A percentile compares a stretch with the other conserved stretches of the same genome.
phyloP scores from a whole-genome alignment of 2,888 invertebrate genomes.

The Eutolmus rufibarbis region DNA sequence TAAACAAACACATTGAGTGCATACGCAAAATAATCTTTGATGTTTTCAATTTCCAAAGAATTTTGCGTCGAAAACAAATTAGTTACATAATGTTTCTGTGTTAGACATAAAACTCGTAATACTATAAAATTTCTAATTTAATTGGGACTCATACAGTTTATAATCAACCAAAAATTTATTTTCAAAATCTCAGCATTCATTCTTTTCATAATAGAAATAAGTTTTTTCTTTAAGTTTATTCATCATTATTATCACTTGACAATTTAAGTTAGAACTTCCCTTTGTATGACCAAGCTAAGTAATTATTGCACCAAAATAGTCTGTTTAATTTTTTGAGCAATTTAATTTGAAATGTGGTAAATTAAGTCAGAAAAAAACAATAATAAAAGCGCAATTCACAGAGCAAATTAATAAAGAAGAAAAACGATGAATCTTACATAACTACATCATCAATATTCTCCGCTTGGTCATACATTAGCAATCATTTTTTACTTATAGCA shows the following conservation, averaged over 20 bases:
- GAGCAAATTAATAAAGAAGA: background rate
- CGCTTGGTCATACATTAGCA: constrained; percentile 46
- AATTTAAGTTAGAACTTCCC: background rate
- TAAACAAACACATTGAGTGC: background rate
- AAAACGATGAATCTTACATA: constrained; percentile 34
- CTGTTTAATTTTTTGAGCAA: background rate
- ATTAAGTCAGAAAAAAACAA: background rate
- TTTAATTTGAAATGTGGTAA: background rate
- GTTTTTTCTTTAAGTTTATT: background rate
- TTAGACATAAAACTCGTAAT: background rate
- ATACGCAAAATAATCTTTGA: background rate
- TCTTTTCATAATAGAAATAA: background rate
- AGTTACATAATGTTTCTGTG: background rate
- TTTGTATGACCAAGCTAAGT: background rate
- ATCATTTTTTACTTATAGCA: constrained; percentile 49
- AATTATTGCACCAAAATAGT: background rate
- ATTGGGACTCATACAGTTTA: background rate
- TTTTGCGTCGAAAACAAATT: background rate
- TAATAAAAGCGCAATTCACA: background rate
- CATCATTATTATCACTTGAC: background rate
- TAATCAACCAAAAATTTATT: background rate
- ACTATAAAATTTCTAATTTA: background rate
- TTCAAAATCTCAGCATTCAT: background rate
- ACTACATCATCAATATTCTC: constrained; percentile 44
- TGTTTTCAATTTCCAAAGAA: background rate